Conservation (phyloP, 2,888 invertebrate species). For the Scaptodrosophila latifasciaeformis region DNA sequence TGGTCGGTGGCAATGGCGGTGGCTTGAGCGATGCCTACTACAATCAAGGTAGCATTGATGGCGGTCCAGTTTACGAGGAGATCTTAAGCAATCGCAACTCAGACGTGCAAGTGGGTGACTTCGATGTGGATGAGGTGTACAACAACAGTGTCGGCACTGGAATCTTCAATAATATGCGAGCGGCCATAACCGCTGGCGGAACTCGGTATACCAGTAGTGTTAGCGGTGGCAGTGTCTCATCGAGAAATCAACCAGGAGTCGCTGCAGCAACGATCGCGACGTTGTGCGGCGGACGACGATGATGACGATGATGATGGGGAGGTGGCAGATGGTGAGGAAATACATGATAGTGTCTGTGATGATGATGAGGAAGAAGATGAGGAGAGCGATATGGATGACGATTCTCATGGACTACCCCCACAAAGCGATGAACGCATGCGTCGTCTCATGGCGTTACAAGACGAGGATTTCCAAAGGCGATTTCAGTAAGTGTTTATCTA, state of each 20-base stretch:
- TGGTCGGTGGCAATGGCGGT: conserved; percentile 26
- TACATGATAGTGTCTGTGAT: conserved; percentile 64
- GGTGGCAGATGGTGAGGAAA: conserved; percentile 49
- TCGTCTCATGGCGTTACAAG: conserved; percentile 69
- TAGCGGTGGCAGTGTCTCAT: conserved; percentile 57
- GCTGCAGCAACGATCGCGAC: conserved; percentile 26
- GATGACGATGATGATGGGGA: conserved; percentile 56
- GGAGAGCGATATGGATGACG: conserved; percentile 60
- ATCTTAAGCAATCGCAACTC: conserved; percentile 72
- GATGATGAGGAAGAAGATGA: conserved; percentile 57
- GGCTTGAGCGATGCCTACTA: conserved; percentile 68
- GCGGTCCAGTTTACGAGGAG: conserved; percentile 74
- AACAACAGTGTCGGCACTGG: conserved; percentile 56
- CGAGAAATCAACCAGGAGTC: conserved; percentile 44
- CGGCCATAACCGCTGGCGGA: conserved; percentile 50
- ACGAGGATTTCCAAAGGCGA: conserved; percentile 70
- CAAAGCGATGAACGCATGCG: conserved; percentile 73
- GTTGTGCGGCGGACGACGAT: conserved; percentile 53
- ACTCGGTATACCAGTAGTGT: conserved; percentile 51
- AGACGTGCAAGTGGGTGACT: conserved; percentile 69
- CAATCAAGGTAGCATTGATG: conserved; percentile 64
- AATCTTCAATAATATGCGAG: conserved; percentile 57
- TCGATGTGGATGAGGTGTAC: conserved; percentile 64
- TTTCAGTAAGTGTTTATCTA: conserved; percentile 67
- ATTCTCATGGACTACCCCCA: conserved; percentile 59